Evolutionary conservation across 2,888 invertebrate genomes (phyloP), one percentile per base, ranked within the genome.

Genomic region (Amphiduros pacificus): DNA sequence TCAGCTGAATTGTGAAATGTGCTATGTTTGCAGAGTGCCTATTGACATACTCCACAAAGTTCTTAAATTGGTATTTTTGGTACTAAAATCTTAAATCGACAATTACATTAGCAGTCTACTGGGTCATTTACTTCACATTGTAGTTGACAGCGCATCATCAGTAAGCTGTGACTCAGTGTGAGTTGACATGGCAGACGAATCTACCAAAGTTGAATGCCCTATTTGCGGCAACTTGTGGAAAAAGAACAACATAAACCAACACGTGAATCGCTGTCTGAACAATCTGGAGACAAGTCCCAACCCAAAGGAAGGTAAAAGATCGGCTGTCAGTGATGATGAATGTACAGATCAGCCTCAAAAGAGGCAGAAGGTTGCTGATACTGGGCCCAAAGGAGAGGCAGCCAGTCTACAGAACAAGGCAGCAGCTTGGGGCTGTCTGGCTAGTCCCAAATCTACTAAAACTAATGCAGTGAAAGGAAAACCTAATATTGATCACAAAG

Each of bases 221-320:
- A 27, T 51, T n/a, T 51, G 51, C n/a, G 51, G 51, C 6, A 6
- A 22, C 4, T 51, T 28, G 51, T 51, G 3, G 5, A 51, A 27
- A 27, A 22, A n/a, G 17, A 22, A n/a, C n/a, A 17, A 24, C 14
- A 53, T 53, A n/a, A 32, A 53, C n/a, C 3, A n/a, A n/a, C 54
- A 53, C 26, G 54, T 53, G n/a, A 53, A 53, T 20, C 14, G 20
- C 29, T 53, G 54, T 32, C n/a, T 53, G n/a, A 53, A 53, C 24
- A n/a, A 17, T 14, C 9, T n/a, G 32, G 54, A 53, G 24, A 32
- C 3, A 5, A 9, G 5, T 3, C 14, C 17, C 2, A 32, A 24
- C 17, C 22, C n/a, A 4, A 32, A 31, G n/a, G n/a, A 29, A 20
- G n/a, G 22, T 32, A 29, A 29, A 17, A 28, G n/a, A 17, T 9